A percentile compares a stretch with the other conserved stretches of the same genome.
phyloP scores from a whole-genome alignment of 2,797 vertebrate genomes.

The Micrastur ruficollis region DNA sequence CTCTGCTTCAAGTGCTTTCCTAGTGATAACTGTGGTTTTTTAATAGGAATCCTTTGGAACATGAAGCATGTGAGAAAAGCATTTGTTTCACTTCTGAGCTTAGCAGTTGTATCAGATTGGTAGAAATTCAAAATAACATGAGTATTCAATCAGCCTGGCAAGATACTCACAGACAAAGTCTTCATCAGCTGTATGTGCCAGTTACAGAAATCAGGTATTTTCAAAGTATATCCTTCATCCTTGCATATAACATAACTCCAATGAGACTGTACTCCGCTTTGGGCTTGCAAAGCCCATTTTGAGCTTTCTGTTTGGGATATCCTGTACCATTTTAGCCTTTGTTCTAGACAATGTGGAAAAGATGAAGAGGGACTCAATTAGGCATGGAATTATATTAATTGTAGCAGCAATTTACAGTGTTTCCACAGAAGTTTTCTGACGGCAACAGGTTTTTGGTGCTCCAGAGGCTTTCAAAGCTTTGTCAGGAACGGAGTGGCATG shows the following conservation, averaged over 20 bases:
- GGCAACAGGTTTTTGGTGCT: constrained; percentile 6
- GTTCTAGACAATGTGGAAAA: not conserved
- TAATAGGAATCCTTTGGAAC: not conserved
- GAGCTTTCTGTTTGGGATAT: not conserved
- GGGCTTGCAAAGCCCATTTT: not conserved
- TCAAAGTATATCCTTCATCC: not conserved
- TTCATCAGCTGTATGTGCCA: not conserved
- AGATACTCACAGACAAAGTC: not conserved
- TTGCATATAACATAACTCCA: not conserved
- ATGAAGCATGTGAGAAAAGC: not conserved
- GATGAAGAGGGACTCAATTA: not conserved
- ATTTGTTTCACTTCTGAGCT: not conserved
- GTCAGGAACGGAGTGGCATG: not conserved
- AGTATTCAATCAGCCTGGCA: not conserved
- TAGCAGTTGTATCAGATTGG: not conserved
- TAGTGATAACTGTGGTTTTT: not conserved
- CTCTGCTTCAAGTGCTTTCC: not conserved
- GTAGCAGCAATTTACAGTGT: not conserved
- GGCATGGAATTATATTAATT: not conserved
- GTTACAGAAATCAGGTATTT: not conserved
- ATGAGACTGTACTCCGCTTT: not conserved
- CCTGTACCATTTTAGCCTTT: not conserved
- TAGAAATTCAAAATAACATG: not conserved
- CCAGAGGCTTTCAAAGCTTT: constrained; percentile 9
- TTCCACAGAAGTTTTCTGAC: not conserved